These are phyloP conservation scores for Tetropium fuscum DNA, from an alignment of 2,888 invertebrate genomes.

Conservation along the genomic window DNA sequence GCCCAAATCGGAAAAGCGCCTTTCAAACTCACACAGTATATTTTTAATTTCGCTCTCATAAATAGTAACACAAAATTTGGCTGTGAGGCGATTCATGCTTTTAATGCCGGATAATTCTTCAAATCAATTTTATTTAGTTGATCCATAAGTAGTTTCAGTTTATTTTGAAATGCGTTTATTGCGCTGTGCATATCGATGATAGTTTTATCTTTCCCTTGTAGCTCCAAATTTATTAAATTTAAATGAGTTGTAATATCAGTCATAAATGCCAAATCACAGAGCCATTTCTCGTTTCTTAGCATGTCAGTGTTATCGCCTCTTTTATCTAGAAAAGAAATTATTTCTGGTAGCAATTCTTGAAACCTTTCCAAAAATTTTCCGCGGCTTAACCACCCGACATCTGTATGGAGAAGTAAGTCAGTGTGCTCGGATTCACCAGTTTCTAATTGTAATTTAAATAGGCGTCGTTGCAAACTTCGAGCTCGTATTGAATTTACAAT, in stretches of 20 bases:
- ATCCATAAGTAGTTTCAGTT: constrained; percentile 36
- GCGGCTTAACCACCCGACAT: constrained; percentile 19
- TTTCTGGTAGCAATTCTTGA: constrained; percentile 9
- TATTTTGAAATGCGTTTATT: constrained; percentile 39
- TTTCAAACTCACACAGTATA: too few species aligned
- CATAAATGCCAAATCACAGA: too few species aligned
- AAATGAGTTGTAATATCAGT: too few species aligned
- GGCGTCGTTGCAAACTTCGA: not conserved
- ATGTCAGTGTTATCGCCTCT: constrained; percentile 41
- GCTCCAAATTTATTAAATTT: too few species aligned
- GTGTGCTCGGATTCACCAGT: constrained; percentile 19
- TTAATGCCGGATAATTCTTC: constrained; percentile 33
- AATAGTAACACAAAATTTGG: too few species aligned
- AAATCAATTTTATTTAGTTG: constrained; percentile 39
- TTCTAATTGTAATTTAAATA: constrained; percentile 20
- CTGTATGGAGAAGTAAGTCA: constrained; percentile 22
- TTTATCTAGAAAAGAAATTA: constrained; percentile 34
- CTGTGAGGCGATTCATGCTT: constrained; percentile 20
- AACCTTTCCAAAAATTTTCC: constrained; percentile 16
- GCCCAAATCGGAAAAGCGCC: too few species aligned
- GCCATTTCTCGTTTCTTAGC: too few species aligned
- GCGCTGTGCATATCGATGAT: too few species aligned
- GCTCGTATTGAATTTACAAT: not conserved
- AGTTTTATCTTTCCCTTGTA: too few species aligned
- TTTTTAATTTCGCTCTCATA: too few species aligned